Evolutionary conservation across 2,888 invertebrate genomes (phyloP), one percentile per base, ranked within the genome.

Genomic region (Trissolcus brochymenae): DNA sequence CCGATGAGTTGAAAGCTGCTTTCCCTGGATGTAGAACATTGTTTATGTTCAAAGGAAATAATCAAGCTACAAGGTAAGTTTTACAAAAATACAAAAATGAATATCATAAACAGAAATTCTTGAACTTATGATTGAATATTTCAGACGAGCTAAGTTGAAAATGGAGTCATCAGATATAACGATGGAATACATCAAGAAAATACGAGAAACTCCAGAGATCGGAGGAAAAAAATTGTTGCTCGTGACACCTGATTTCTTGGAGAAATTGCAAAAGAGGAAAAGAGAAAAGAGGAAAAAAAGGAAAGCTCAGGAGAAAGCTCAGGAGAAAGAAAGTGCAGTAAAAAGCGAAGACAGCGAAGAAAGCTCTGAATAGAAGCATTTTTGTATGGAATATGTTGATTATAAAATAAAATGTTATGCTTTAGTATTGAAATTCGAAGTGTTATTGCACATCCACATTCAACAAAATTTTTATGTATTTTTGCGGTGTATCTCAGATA

Each of bases 21-120:
- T 73, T 73, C 41, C 64, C 64, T 55, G 72, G 72, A 14, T 66
- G 72, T 50, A 7, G 6, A n/a, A 66, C 59, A 40, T 6, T 73
- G 3, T 9, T 14, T 11, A 14, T 73, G 9, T 66, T 66, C 6
- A 53, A 60, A 54, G 46, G 16, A 41, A 25, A 50, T 1, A 3
- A 29, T 13, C 21, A 65, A 59, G 35, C 17, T 54, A 1, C n/a
- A 9, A 54, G 14, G 13, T 25, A 25, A 54, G 4, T 25, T 54
- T 55, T 0, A 19, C 1, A 16, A 21, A 17, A 17, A 41, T 14
- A 41, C 19, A 25, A 17, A 41, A 56, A 6, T 46, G 1, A 46
- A 51, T 61, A n/a, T 35, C 50, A 13, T 46, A 2, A 25, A 46
- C 13, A 57, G 11, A 43, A 6, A 17, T 53, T 41, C 57, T 67